Evolutionary conservation across 2,113 vertebrate genomes (phyloP), one percentile per base, ranked within the genome.

Genomic region (Dasyornis broadbenti): DNA sequence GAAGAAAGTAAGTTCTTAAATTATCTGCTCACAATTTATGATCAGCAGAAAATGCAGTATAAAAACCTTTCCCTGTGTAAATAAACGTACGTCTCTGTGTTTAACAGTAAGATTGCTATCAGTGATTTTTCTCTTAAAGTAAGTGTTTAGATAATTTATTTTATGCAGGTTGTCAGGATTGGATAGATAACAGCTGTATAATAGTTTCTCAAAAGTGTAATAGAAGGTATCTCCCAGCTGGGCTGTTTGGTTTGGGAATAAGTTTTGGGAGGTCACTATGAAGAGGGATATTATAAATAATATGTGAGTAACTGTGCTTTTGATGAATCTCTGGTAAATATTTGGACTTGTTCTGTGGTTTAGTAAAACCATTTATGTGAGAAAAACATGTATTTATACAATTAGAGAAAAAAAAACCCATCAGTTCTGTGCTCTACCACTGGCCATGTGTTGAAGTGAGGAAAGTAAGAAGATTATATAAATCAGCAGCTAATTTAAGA

Each of bases 141-240:
- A 89, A 91, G 40, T 88, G 64, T 68, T 85, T 65, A 80, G 72
- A 94, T 93, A 89, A 96, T 86, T 88, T 94, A 86, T 95, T 92
- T 89, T 90, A 83, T 76, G 57, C 13, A 72, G 26, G 30, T 73
- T 92, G 78, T 79, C 72, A 87, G 27, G 50, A n/a, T 87, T 91
- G 95, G 87, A 82, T 68, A 61, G 75, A 89, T 92, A 84, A 75
- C 88, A 94, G 50, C 80, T 95, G 94, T 79, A 82, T 49, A 56
- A 40, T 76, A 47, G 30, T 82, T 92, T 94, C 64, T 78, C 63
- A 66, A 24, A 94, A 72, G 27, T 60, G 37, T 86, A 81, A 54
- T 81, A 85, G 64, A 42, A 64, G 26, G 19, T 71, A n/a, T 81
- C 23, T 93, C 68, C 47, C n/a, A 82, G 23, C 50, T 78, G 44